Base-by-base conservation (phyloP, 1,140 invertebrate genomes). In the Asobara japonica region DNA sequence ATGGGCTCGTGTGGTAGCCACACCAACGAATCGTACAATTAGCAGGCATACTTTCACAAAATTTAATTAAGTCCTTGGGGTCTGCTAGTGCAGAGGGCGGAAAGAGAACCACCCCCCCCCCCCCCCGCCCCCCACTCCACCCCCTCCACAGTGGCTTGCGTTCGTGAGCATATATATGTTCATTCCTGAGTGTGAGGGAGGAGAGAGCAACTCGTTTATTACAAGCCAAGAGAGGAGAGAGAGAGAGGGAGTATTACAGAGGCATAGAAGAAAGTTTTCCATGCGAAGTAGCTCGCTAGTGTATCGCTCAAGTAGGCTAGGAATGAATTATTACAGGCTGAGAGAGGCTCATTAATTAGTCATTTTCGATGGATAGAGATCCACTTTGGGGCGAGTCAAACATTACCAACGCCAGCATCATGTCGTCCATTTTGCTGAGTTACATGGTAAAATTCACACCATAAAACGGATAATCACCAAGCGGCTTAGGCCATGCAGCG, bases 31-130 rank as follows among this genome's bases (percentile, higher is more conserved):
- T 62, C 60, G 29, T 30, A 62, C 27, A 62, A 62, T 62, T 62
- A 62, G 60, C 60, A 31, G 60, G 60, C 25, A 62, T 62, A 62
- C 60, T 62, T 62, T 62, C 27, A n/a, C 29, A 62, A 62, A 62
- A 62, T 62, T 62, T 31, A 62, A 62, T 62, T 62, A 62, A 62
- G 27, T 31, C 60, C 60, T 62, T 29, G 60, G 5, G 60, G 5
- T 31, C n/a, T 30, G n/a, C 60, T 16, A 31, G 60, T 25, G 13
- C 51, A 56, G 51, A 56, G 51, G 51, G 20, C 22, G 51, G 22
- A 56, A 56, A 56, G 51, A 25, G 51, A 25, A 22, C 20, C 51
- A 25, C 51, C 51, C 6, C 1, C 51, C n/a, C n/a, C n/a, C n/a
- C n/a, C n/a, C n/a, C n/a, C n/a, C n/a, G n/a, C n/a, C n/a, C n/a